Base-by-base conservation (phyloP, 2,888 invertebrate species). In the Philereme transversata region DNA sequence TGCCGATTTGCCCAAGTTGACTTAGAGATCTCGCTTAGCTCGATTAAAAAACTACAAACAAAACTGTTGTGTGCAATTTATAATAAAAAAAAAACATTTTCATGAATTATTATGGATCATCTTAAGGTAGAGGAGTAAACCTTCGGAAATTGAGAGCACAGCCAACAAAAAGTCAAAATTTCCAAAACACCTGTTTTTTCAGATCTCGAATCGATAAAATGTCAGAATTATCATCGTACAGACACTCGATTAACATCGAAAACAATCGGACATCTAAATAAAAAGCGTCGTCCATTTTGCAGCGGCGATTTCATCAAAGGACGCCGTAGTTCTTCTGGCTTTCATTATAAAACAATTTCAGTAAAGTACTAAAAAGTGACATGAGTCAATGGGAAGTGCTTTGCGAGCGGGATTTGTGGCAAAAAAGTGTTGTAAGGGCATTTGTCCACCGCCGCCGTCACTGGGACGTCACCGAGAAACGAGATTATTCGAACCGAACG, bases 241-340 rank as follows among this genome's bases (percentile, higher is more conserved):
- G 34, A 33, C 45, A 41, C 5, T 50, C 56, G 70, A 78, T 81
- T 77, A 76, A 71, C 81, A 80, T 78, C 72, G 73, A 70, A 78
- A 78, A 78, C 79, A 77, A 78, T 80, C 74, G 79, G 3, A 70
- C 67, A 63, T 68, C 67, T 70, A 64, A 67, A 73, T 75, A 82
- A 79, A 82, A 81, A 80, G 60, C 51, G 63, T 62, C 67, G 69
- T 70, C 79, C 77, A 78, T 75, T 76, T 77, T 72, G 75, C 74
- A 61, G 71, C 54, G 68, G 46, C 49, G 58, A 53, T 63, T 47
- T 47, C 62, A 58, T 70, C 77, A 79, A 79, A 77, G 72, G 60
- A 59, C 34, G 68, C 73, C 57, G 63, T n/a, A 11, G 57, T 64
- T 40, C 47, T 77, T 77, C 73, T 79, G 76, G 61, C 71, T 54